A percentile compares a stretch with the other conserved stretches of the same genome.
Evolutionary conservation across 1,140 invertebrate genomes (phyloP).

Genomic region (Parasteatoda tepidariorum): DNA sequence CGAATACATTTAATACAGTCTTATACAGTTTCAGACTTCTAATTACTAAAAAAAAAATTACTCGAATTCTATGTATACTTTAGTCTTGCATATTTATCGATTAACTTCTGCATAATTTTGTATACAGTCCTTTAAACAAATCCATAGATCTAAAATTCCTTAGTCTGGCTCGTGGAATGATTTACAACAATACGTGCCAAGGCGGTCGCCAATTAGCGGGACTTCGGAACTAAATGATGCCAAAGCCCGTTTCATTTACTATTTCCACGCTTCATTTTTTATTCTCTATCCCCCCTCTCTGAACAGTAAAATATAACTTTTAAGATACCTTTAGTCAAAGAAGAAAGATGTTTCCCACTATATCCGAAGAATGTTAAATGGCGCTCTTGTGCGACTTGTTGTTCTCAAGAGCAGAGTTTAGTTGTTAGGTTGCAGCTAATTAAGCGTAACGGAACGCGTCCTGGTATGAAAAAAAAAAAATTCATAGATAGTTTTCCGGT

Average conservation of each 20-base stretch:
- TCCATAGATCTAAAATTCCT: not conserved
- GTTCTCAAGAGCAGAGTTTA: not conserved
- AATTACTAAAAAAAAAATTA: not conserved
- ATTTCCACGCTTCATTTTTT: conserved; percentile 56
- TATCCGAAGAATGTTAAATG: conserved; percentile 39
- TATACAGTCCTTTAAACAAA: conserved; percentile 6
- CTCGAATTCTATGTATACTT: not conserved
- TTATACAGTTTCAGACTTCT: not conserved
- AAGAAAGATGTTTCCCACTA: conserved; percentile 27
- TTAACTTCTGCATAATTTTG: not conserved
- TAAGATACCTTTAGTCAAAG: not conserved
- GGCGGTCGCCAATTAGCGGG: conserved; percentile 51
- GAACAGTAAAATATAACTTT: not conserved
- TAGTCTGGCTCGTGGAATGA: conserved; percentile 13
- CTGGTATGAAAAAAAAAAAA: not conserved
- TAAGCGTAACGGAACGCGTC: conserved; percentile 8
- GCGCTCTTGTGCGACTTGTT: not conserved
- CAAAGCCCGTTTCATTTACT: conserved; percentile 55
- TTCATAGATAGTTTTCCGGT: conserved; percentile 12
- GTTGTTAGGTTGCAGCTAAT: conserved; percentile 13
- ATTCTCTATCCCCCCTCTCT: not conserved
- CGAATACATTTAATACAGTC: not conserved
- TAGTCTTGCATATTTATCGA: not conserved
- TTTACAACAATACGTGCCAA: conserved; percentile 51
- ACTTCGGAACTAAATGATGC: conserved; percentile 54